Base-by-base conservation (phyloP, 2,888 invertebrate species). In the Tiphia femorata region DNA sequence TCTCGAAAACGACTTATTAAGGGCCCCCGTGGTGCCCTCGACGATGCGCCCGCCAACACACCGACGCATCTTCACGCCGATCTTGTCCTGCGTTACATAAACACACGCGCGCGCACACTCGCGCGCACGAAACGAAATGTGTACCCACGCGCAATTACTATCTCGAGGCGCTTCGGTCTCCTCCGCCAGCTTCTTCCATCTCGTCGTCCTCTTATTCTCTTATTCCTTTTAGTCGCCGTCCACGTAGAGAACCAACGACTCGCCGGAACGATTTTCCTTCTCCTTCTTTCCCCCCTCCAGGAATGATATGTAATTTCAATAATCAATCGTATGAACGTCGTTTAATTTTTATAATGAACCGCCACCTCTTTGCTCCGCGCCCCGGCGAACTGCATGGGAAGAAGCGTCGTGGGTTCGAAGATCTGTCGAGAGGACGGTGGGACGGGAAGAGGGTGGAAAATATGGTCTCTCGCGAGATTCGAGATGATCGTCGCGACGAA, bases 241-340 rank as follows among this genome's bases (percentile, higher is more conserved):
- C 17, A 40, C 49, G 33, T 19, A 14, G 27, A 10, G 55, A 44
- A 17, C n/a, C n/a, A n/a, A 40, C 52, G 50, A 42, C 55, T 52
- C 60, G 40, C 44, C 23, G 53, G 43, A 58, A 16, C 53, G 44
- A 41, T 16, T 46, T n/a, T n/a, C n/a, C n/a, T n/a, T n/a, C n/a
- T n/a, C n/a, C n/a, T n/a, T n/a, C n/a, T n/a, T n/a, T n/a, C n/a
- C n/a, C n/a, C n/a, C 48, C 42, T 35, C 30, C 44, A 7, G 44
- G 59, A 66, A 72, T 70, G 70, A 72, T 68, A 72, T 76, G 73
- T 82, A 81, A 83, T 83, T 81, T 82, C 77, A 76, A 83, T 81
- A 79, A 83, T 83, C 82, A 83, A 83, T 82, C 82, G 81, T 66
- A 82, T 82, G 83, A 82, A 79, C 81, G 80, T 81, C 82, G 81